Base-by-base conservation (phyloP, 2,888 invertebrate genomes). In the Coleophora flavipennella region DNA sequence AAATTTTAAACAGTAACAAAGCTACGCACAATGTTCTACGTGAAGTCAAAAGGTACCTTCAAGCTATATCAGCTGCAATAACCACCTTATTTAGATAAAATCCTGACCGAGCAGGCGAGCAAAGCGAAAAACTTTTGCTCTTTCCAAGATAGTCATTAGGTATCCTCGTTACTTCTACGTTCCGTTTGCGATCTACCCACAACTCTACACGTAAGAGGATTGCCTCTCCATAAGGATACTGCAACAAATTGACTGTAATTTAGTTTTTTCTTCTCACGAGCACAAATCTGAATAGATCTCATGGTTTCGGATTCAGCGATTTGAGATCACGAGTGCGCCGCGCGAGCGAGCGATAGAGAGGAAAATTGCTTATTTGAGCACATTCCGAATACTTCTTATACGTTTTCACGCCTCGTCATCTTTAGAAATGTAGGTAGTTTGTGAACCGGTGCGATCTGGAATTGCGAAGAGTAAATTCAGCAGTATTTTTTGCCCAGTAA, bases 171-270 rank as follows among this genome's bases (percentile, higher is more conserved):
- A 59, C 61, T 52, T 45, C 48, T 42, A 40, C 40, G 44, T 43
- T 45, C 46, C 48, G 50, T 54, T 57, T 60, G 53, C 58, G 55
- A 59, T 55, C 57, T 55, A 51, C 41, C 57, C 61, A 61, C 62
- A 64, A 67, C 61, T 62, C 59, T 51, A 59, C 61, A 70, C 67
- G 65, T 74, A 69, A 71, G 71, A 70, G 71, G 71, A 70, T 74
- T 70, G 64, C 73, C 62, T 67, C 67, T 64, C 67, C 69, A 71
- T 79, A 78, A 77, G 81, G 78, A 75, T 79, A 75, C 74, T 65
- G 64, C 66, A 70, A 69, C 73, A 77, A 81, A 83, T 80, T 79
- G 74, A 70, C 71, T 64, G 69, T 72, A 81, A 83, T 83, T 74
- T 72, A 57, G 64, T 70, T 76, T 76, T 81, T 81, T 80, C 63